Evolutionary conservation across 2,797 vertebrate genomes (phyloP), one percentile per base, ranked within the genome.

Genomic region (Enteromius mattozi): DNA sequence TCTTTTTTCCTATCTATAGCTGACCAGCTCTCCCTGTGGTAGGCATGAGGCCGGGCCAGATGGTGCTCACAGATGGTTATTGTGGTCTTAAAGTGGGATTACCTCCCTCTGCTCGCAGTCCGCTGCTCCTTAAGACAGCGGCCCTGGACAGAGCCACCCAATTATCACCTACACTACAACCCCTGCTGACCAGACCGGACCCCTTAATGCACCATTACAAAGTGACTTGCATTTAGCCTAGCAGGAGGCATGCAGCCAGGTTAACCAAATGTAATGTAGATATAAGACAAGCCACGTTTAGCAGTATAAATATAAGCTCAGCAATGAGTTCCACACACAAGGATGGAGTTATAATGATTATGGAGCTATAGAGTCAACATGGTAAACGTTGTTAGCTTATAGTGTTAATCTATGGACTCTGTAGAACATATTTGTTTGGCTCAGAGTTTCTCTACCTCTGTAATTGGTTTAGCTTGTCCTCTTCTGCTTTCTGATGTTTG

Each of bases 41-140:
- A 80, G 74, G 45, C 84, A 83, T 61, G 72, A 83, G 69, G 56
- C 47, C 45, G 24, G 82, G 94, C 94, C 96, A 97, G 95, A 96
- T 97, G 96, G 96, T 90, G 89, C 86, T 94, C 93, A 91, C 96
- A 97, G 95, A 96, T 97, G 96, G 95, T 92, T 91, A 91, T 88
- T 91, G 90, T 90, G 93, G 94, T 96, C 93, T 96, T 95, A 96
- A 92, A 95, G 90, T 89, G 95, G 95, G 96, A 97, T 97, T 96
- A 90, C 93, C 87, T 90, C 91, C 95, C 89, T 94, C 91, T 93
- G 93, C 95, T 95, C 93, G 91, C 30, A 88, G 78, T 88, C 86
- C n/a, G 0, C 87, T 83, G 85, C 89, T 93, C 89, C 89, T 93
- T 93, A 94, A 94, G 89, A 93, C 91, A 27, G 17, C 91, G 83